Base-by-base conservation (phyloP, 2,888 invertebrate genomes). In the Caenorhabditis afra region DNA sequence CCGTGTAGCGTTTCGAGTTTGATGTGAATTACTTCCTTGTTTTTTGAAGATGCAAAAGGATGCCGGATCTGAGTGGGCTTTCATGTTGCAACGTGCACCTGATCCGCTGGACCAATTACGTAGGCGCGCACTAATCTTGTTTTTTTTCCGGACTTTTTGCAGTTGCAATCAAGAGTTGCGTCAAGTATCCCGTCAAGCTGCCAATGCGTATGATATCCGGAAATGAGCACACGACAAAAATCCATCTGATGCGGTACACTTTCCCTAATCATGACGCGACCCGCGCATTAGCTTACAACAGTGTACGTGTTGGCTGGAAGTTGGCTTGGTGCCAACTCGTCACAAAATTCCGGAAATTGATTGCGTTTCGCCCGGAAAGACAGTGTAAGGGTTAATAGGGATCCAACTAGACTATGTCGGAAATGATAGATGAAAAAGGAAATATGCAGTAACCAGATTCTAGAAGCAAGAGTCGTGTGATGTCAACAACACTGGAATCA, bases 61-160 rank as follows among this genome's bases (percentile, higher is more conserved):
- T 53, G n/a, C 37, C 41, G 61, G 44, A 58, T 53, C 50, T 29
- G 58, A 29, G 55, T 47, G 45, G 47, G 18, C 11, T 47, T 1
- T 1, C 10, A 47, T 2, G 23, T 59, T 61, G 62, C 71, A 64
- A 64, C 47, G 10, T 62, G 49, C 71, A 49, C 55, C 53, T 62
- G 71, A 71, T 49, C 39, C 14, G 22, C n/a, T 16, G 57, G 62
- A 47, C 22, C 23, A 55, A 22, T 49, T 37, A 57, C 57, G 62
- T 39, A 41, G 16, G 57, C 20, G 52, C 8, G 20, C 11, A 29
- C 12, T 22, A 11, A 22, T 20, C 37, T 41, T 57, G 14, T 49
- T 18, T 53, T 70, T 61, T 62, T 57, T 64, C 57, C 62, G 49
- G 62, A 49, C 62, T 39, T n/a, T 0, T 1, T 1, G 18, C n/a